Percentiles rank a stretch among this genome's conserved stretches.
Conservation (phyloP, 1,140 invertebrate genomes). For the Tribolium castaneum region DNA sequence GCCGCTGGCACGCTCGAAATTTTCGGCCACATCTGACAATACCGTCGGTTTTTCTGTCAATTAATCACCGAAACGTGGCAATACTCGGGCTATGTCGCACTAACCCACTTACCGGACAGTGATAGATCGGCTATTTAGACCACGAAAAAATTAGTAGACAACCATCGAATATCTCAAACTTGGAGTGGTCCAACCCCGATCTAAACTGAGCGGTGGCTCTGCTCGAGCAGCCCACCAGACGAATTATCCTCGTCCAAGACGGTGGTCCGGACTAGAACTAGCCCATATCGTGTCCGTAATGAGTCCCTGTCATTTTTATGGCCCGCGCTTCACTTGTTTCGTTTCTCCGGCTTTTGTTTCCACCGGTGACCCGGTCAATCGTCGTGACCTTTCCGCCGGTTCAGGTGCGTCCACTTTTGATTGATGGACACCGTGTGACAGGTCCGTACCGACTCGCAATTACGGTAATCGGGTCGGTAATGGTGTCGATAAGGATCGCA, state of each 20-base stretch:
- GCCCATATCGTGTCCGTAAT: slow-evolving; percentile 34
- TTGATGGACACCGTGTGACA: neutral
- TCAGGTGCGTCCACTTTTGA: neutral
- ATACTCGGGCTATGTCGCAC: slow-evolving; percentile 4
- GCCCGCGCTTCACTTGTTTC: slow-evolving; percentile 36
- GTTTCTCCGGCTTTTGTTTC: slow-evolving; percentile 27
- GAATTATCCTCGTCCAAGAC: no score
- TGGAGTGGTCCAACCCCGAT: slow-evolving; percentile 8
- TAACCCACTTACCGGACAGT: slow-evolving; percentile 24
- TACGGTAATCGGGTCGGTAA: slow-evolving; percentile 1
- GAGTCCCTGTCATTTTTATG: slow-evolving; percentile 33
- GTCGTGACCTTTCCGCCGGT: slow-evolving; percentile 15
- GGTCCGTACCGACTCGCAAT: neutral
- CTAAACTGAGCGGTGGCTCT: neutral
- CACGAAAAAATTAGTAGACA: slow-evolving; percentile 3
- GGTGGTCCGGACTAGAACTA: slow-evolving; percentile 9
- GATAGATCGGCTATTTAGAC: slow-evolving; percentile 33
- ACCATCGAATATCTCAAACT: slow-evolving; percentile 30
- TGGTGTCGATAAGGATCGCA: slow-evolving; percentile 4
- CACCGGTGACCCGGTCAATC: slow-evolving; percentile 9
- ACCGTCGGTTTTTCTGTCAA: slow-evolving; percentile 24
- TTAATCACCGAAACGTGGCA: slow-evolving; percentile 28
- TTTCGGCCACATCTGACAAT: slow-evolving; percentile 28
- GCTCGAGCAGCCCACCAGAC: neutral
- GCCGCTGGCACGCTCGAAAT: slow-evolving; percentile 9